Percentiles rank a stretch among this genome's conserved stretches.
Evolutionary conservation across 2,797 vertebrate species (phyloP).

Genomic region (Anomalospiza imberbis): DNA sequence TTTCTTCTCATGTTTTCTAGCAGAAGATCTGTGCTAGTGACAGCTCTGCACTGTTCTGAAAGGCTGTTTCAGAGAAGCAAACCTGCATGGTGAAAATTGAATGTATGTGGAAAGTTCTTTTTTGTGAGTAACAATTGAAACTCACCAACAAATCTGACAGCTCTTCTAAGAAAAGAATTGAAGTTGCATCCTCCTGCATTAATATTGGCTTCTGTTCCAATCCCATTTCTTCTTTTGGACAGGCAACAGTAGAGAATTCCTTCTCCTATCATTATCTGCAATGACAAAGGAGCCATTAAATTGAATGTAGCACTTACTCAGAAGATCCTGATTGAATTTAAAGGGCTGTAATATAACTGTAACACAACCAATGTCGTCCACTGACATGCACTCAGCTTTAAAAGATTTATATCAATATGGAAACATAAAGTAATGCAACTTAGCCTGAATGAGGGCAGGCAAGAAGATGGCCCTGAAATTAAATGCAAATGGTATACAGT

Average conservation of each 20-base stretch:
- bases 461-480: background rate
- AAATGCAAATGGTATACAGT: background rate
- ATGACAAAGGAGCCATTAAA: slow-evolving; percentile 58
- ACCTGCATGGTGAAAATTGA: slow-evolving; percentile 38
- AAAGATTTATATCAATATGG: background rate
- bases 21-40: background rate
- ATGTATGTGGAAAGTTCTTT: background rate
- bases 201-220: slow-evolving; percentile 89
- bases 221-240: slow-evolving; percentile 82
- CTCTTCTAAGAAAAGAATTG: slow-evolving; percentile 96
- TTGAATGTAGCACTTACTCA: background rate
- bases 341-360: background rate
- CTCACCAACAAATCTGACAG: slow-evolving; percentile 93
- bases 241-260: slow-evolving; percentile 95
- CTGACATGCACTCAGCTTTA: background rate
- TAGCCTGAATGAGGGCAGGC: background rate
- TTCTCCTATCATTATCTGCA: slow-evolving; percentile 97
- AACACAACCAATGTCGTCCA: background rate
- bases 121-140: slow-evolving; percentile 36
- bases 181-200: slow-evolving; percentile 98
- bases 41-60: background rate
- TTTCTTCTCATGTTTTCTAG: background rate
- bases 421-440: background rate
- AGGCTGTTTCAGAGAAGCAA: background rate
- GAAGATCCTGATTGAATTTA: background rate